Evolutionary conservation across 2,888 invertebrate species (phyloP).

Genomic region (Drosophila recens): DNA sequence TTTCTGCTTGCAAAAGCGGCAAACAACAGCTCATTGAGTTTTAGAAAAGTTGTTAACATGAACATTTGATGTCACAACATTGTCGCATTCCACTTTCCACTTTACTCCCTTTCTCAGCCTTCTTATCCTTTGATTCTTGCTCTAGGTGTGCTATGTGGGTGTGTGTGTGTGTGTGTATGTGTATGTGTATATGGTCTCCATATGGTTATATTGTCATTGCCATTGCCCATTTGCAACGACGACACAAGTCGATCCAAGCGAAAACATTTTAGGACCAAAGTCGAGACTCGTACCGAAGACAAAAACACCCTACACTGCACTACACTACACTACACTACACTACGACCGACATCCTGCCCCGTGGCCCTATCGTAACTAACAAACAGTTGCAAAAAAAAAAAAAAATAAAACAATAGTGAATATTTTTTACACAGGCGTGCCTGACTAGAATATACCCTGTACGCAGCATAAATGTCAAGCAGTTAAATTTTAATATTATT

Average conservation of each 20-base stretch:
- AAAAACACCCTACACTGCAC: not conserved
- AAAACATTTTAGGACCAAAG: conserved; percentile 64
- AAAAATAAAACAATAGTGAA: not conserved
- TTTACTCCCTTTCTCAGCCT: not conserved
- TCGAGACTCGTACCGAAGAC: conserved; percentile 18
- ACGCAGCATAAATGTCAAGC: not conserved
- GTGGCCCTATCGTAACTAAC: not conserved
- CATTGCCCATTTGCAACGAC: conserved; percentile 55
- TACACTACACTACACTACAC: not conserved
- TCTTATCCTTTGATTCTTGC: not conserved
- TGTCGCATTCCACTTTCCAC: conserved; percentile 21
- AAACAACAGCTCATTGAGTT: conserved; percentile 79
- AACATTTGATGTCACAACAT: conserved; percentile 79
- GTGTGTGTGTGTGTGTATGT: conserved; percentile 9
- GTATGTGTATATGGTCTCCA: conserved; percentile 34
- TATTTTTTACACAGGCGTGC: not conserved
- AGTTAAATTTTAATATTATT: no score
- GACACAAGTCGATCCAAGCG: conserved; percentile 60
- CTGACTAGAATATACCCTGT: not conserved
- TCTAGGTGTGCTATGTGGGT: conserved; percentile 7
- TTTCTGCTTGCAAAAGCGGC: conserved; percentile 30
- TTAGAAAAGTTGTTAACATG: conserved; percentile 80
- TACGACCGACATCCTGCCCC: not conserved
- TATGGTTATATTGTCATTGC: conserved; percentile 56
- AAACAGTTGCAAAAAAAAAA: conserved; percentile 19